Conservation (phyloP, 2,113 vertebrate species). For the Lepus americanus region DNA sequence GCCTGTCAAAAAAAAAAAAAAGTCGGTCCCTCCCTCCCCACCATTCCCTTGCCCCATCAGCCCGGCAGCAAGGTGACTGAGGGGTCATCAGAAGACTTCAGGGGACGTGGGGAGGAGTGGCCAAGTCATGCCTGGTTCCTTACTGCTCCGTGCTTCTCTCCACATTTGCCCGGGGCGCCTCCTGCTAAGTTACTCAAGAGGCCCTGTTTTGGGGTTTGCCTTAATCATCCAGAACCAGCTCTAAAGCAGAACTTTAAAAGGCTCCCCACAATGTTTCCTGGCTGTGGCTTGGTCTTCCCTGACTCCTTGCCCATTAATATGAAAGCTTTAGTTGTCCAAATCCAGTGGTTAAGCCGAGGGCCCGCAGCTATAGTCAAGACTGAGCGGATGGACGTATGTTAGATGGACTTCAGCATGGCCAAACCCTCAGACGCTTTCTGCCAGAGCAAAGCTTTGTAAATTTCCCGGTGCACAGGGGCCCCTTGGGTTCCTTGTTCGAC, state of each 20-base stretch:
- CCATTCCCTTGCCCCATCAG: neutral
- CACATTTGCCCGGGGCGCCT: neutral
- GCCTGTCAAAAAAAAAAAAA: no score
- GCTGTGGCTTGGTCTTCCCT: neutral
- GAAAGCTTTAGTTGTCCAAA: neutral
- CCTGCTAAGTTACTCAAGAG: neutral
- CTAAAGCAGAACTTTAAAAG: neutral
- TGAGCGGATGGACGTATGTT: neutral
- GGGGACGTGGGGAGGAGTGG: no score
- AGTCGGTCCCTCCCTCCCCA: neutral
- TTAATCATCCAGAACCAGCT: neutral
- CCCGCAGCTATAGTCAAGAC: neutral
- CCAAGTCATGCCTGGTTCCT: neutral
- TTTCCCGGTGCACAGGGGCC: neutral
- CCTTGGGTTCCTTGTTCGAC: neutral
- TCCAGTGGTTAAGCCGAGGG: neutral
- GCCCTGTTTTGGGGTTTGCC: neutral
- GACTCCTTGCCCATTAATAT: neutral
- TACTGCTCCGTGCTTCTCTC: neutral
- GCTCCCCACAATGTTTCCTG: neutral
- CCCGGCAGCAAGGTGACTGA: neutral
- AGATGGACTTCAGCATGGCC: neutral
- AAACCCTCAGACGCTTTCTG: neutral
- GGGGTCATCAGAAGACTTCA: neutral
- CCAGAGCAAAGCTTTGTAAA: neutral